Base-by-base conservation (phyloP, 2,797 vertebrate genomes). In the Ataeniobius toweri region DNA sequence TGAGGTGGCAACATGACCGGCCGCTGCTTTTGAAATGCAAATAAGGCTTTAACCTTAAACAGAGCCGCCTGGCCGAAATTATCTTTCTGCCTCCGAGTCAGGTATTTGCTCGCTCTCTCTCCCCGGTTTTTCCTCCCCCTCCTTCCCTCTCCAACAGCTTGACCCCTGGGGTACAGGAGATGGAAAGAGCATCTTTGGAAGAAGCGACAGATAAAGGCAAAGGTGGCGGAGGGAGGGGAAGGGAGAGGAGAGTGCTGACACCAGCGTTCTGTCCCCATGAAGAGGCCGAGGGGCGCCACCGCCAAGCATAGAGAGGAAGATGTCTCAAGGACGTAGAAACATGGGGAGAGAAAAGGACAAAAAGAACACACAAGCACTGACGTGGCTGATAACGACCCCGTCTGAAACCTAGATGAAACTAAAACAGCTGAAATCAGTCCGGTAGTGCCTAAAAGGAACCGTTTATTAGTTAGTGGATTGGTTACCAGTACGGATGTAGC, bases 41-140 rank as follows among this genome's bases (percentile, higher is more conserved):
- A 96, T 96, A 92, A 89, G 91, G 90, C 91, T 94, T 93, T 96
- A 95, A 96, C 94, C 93, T 96, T 96, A 96, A 96, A 95, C 94
- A 92, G 89, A 92, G 88, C 83, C 56, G 85, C 82, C 78, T 63
- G 71, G 84, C 81, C 75, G 71, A 88, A 93, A 92, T 94, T 87
- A 91, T 95, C 92, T 95, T 79, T 90, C 79, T 92, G 93, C 92
- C 94, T 94, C 86, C 88, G 73, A 94, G 92, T 94, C 81, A 91
- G 90, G 77, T 88, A 79, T 80, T 79, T 86, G 78, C 78, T 81
- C 70, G 65, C 75, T 73, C 10, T 67, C 63, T 71, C 48, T 56
- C 51, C 46, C 51, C 31, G 28, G 53, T 20, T 56, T 20, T 69
- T 77, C 59, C n/a, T 71, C 70, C 3, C 51, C 82, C n/a, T 69